A percentile compares a stretch with the other conserved stretches of the same genome.
Conservation (phyloP, 2,888 invertebrate species). For the Megamerina dolium region DNA sequence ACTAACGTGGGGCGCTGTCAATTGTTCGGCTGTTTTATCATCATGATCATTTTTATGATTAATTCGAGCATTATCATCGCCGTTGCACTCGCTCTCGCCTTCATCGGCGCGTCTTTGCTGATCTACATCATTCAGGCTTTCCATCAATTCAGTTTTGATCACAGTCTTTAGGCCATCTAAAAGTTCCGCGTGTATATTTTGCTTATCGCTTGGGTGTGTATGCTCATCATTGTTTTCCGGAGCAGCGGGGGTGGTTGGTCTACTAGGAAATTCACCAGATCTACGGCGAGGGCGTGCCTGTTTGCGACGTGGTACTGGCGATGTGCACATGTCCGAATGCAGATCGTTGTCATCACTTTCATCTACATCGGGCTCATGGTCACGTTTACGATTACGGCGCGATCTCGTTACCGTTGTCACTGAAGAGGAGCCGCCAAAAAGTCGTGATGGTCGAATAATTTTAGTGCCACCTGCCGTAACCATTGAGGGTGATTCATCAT, state of each 20-base stretch:
- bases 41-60: no score
- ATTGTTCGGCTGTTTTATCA: not conserved
- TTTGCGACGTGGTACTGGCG: constrained; percentile 77
- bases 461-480: constrained; percentile 42
- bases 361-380: constrained; percentile 22
- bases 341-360: constrained; percentile 45
- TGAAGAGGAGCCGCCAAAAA: constrained; percentile 43
- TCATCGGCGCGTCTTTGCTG: constrained; percentile 6
- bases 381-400: constrained; percentile 34
- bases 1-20: not conserved
- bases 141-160: constrained; percentile 47
- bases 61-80: constrained; percentile 20
- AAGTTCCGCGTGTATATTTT: constrained; percentile 3
- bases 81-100: constrained; percentile 18
- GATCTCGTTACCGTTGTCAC: no score
- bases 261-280: constrained; percentile 62
- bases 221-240: constrained; percentile 14
- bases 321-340: constrained; percentile 56
- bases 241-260: constrained; percentile 27
- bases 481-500: constrained; percentile 50
- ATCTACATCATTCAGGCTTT: constrained; percentile 43
- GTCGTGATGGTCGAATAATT: constrained; percentile 43
- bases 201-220: constrained; percentile 1
- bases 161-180: constrained; percentile 35
- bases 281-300: constrained; percentile 79